Evolutionary conservation across 2,888 invertebrate genomes (phyloP).

Genomic region (Hypercompe scribonia): DNA sequence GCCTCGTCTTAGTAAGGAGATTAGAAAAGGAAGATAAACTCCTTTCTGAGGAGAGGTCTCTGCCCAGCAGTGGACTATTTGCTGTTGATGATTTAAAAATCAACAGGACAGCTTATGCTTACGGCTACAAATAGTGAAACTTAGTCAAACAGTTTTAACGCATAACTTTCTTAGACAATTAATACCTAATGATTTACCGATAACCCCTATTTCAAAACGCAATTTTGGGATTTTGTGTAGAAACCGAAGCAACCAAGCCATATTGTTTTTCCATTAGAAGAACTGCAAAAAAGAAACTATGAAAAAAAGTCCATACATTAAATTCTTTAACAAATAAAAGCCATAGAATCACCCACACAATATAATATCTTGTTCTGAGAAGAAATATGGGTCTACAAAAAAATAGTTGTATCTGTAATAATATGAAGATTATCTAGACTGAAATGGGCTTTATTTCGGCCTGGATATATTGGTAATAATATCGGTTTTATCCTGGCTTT

Average conservation of each 20-base stretch:
- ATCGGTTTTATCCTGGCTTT: constrained; percentile 13
- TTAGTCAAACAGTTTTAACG: too few species aligned
- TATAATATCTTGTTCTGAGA: constrained; percentile 2
- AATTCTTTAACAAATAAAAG: constrained; percentile 10
- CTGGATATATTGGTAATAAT: constrained; percentile 15
- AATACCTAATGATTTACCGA: background rate
- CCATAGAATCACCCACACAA: background rate
- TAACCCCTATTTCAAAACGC: background rate
- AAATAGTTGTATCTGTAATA: constrained; percentile 3
- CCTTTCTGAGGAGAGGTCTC: too few species aligned
- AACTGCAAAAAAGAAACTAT: background rate
- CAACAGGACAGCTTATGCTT: too few species aligned
- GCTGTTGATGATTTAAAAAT: too few species aligned
- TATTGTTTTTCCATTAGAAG: background rate
- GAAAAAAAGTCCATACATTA: background rate
- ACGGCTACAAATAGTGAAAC: too few species aligned
- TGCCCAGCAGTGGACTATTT: too few species aligned
- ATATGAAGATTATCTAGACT: constrained; percentile 11
- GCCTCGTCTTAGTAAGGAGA: too few species aligned
- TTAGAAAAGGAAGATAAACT: too few species aligned
- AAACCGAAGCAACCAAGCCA: background rate
- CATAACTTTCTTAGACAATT: background rate
- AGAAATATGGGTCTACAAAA: constrained; percentile 7
- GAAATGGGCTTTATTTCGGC: constrained; percentile 10
- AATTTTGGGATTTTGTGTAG: background rate